Evolutionary conservation across 2,888 invertebrate species (phyloP).

Genomic region (Trimorus sp.): DNA sequence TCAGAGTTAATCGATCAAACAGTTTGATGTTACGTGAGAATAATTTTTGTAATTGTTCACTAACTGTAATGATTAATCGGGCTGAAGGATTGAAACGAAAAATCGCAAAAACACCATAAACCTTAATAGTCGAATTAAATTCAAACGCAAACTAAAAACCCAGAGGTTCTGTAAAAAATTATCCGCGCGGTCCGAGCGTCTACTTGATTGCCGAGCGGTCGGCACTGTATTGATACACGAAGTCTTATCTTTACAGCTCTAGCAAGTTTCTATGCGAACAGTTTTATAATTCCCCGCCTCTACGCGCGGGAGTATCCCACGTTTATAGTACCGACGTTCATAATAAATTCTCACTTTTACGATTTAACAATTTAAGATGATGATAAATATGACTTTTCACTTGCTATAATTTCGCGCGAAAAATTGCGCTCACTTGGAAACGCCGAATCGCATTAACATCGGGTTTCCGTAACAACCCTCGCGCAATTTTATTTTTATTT

Average conservation of each 20-base stretch:
- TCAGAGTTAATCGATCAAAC: too few species aligned
- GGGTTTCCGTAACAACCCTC: conserved; percentile 39
- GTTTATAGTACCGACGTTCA: conserved; percentile 77
- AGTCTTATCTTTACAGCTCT: conserved; percentile 73
- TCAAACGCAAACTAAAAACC: conserved; percentile 6
- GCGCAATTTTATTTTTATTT: conserved; percentile 43
- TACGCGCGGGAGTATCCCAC: conserved; percentile 73
- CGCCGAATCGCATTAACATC: conserved; percentile 13
- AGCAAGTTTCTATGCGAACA: conserved; percentile 70
- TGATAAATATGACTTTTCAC: conserved; percentile 54
- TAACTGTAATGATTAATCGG: too few species aligned
- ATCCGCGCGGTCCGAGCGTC: conserved; percentile 21
- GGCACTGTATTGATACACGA: conserved; percentile 53
- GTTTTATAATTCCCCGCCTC: conserved; percentile 75
- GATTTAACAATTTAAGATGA: conserved; percentile 68
- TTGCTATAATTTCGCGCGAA: conserved; percentile 29
- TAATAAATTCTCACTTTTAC: conserved; percentile 76
- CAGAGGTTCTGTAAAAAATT: conserved; percentile 16
- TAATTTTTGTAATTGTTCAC: too few species aligned
- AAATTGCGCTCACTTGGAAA: neutral
- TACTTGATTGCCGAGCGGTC: conserved; percentile 55
- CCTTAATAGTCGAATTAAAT: neutral
- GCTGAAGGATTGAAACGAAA: too few species aligned
- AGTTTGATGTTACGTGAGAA: too few species aligned
- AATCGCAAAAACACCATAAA: too few species aligned